Conservation (phyloP, 64 coral and sea anemone species). For the Dendrophyllia cribrosa region DNA sequence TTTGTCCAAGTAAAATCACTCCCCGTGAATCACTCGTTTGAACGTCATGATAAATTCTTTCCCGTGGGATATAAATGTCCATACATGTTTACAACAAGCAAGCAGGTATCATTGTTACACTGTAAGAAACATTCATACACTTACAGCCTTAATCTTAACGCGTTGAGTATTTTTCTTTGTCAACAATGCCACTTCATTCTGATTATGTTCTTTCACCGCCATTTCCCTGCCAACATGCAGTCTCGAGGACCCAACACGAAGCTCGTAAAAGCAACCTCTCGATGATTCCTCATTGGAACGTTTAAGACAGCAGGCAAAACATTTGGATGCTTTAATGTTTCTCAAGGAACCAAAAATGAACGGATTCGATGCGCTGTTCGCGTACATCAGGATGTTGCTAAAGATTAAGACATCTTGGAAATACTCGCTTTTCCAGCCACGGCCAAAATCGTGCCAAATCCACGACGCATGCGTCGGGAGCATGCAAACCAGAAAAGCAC, state of each 20-base stretch:
- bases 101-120: too few relatives aligned
- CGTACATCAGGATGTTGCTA: slow-evolving; percentile 88
- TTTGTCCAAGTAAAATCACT: too few relatives aligned
- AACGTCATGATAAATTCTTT: too few relatives aligned
- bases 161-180: background rate
- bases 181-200: background rate
- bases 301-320: background rate
- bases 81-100: too few relatives aligned
- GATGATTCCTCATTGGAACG: background rate
- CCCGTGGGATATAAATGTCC: too few relatives aligned
- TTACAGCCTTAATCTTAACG: background rate
- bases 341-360: slow-evolving; percentile 87
- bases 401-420: slow-evolving; percentile 85
- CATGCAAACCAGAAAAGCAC: slow-evolving; percentile 90
- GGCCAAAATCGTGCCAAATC: slow-evolving; percentile 94
- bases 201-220: slow-evolving; percentile 7
- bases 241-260: slow-evolving; percentile 15
- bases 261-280: slow-evolving; percentile 24
- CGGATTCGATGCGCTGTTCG: slow-evolving; percentile 88
- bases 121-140: background rate
- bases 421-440: slow-evolving; percentile 35
- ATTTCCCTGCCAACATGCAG: slow-evolving; percentile 30
- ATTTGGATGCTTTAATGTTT: background rate
- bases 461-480: slow-evolving; percentile 87
- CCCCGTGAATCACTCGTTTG: too few relatives aligned